Conservation (phyloP, 2,797 vertebrate genomes). For the Falco concolor region DNA sequence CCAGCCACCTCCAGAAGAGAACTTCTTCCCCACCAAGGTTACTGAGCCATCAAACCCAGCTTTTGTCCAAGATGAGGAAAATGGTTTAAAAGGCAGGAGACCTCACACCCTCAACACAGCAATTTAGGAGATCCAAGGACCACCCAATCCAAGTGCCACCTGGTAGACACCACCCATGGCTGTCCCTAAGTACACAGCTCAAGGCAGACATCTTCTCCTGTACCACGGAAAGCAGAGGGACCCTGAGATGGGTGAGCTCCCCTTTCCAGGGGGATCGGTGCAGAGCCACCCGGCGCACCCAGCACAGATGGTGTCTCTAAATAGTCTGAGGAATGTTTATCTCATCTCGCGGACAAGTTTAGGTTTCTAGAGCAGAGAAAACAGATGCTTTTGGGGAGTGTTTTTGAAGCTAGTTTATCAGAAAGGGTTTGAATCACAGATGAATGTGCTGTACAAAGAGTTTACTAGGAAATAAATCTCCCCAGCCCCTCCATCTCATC, state of each 20-base stretch:
- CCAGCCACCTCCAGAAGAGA: background rate
- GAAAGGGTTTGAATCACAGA: conserved; percentile 13
- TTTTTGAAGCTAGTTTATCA: conserved; percentile 18
- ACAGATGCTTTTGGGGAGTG: conserved; percentile 42
- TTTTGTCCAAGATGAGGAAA: background rate
- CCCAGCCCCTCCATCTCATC: background rate
- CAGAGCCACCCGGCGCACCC: background rate
- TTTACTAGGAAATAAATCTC: background rate
- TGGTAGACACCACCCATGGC: background rate
- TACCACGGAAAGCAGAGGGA: background rate
- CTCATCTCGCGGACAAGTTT: conserved; percentile 24
- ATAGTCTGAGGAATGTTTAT: conserved; percentile 36
- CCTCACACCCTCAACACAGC: too few relatives aligned
- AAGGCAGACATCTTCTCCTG: background rate
- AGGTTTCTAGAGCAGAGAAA: conserved; percentile 57
- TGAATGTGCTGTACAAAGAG: background rate
- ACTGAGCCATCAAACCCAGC: background rate
- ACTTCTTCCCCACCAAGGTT: background rate
- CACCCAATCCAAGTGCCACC: background rate
- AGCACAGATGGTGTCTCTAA: conserved; percentile 52
- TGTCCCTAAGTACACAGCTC: background rate
- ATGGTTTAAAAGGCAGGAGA: background rate
- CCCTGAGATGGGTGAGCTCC: background rate
- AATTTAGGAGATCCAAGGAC: background rate
- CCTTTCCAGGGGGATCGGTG: background rate